A percentile compares a stretch with the other conserved stretches of the same genome.
Conservation (phyloP, 2,888 invertebrate species). For the Lymantria dispar region DNA sequence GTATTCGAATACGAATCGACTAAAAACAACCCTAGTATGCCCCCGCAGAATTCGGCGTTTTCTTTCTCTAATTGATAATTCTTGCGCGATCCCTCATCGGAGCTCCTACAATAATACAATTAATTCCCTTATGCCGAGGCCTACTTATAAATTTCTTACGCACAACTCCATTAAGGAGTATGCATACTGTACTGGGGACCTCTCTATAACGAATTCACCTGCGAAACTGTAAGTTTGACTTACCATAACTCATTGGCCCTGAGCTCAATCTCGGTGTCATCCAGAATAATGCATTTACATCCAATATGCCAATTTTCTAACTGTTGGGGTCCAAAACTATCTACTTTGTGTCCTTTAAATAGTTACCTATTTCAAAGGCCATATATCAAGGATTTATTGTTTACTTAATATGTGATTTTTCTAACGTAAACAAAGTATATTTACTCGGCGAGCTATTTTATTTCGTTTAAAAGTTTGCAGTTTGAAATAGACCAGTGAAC, state of each 20-base stretch:
- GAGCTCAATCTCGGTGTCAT: too few species aligned
- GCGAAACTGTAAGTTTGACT: too few species aligned
- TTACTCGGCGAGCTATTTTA: background rate
- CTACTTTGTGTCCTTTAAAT: too few species aligned
- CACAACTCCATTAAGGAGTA: conserved; percentile 48
- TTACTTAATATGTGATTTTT: too few species aligned
- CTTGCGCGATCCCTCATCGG: conserved; percentile 75
- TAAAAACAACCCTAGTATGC: conserved; percentile 27
- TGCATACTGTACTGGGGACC: conserved; percentile 30
- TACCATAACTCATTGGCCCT: too few species aligned
- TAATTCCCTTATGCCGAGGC: conserved; percentile 74
- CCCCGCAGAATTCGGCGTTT: conserved; percentile 41
- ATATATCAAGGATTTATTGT: too few species aligned
- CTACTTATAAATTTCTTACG: conserved; percentile 71
- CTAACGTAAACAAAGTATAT: background rate
- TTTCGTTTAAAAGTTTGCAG: background rate
- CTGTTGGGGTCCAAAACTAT: too few species aligned
- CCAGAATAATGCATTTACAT: too few species aligned
- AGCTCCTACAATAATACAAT: conserved; percentile 76
- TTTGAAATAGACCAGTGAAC: background rate
- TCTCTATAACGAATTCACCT: background rate
- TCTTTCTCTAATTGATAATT: conserved; percentile 81
- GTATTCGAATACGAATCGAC: background rate
- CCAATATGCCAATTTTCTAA: too few species aligned
- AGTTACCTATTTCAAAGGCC: too few species aligned